Evolutionary conservation across 2,888 invertebrate species (phyloP).

Genomic region (Achlya flavicornis): DNA sequence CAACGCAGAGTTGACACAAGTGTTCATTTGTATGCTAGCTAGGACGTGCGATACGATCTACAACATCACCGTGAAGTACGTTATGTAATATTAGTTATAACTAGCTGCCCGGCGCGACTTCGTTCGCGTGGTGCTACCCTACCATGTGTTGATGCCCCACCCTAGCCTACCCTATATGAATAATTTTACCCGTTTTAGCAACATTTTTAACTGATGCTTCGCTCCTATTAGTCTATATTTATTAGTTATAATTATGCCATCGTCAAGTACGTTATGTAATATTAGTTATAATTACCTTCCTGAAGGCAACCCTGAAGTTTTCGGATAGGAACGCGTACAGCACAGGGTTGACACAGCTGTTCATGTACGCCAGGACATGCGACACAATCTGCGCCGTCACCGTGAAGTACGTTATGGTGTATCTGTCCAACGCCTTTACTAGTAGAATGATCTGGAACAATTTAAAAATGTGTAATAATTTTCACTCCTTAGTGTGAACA

Average conservation of each 20-base stretch:
- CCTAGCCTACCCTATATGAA: no score
- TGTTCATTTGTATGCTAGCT: no score
- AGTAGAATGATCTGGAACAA: constrained; percentile 90
- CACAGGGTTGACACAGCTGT: constrained; percentile 97
- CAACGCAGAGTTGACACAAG: no score
- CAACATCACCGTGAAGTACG: no score
- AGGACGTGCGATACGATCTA: no score
- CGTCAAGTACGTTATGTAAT: constrained; percentile 75
- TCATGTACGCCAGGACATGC: constrained; percentile 94
- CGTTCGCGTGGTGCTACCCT: no score
- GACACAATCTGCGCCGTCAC: constrained; percentile 91
- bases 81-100: not conserved
- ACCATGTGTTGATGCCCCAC: no score
- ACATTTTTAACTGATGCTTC: no score
- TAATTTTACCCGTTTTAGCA: no score
- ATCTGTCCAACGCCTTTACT: constrained; percentile 88
- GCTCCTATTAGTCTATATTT: no score
- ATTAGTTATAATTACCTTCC: constrained; percentile 61
- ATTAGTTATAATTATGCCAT: constrained; percentile 81
- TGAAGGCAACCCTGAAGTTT: constrained; percentile 96
- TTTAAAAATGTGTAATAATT: not conserved
- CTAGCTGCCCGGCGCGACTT: no score
- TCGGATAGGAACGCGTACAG: constrained; percentile 97
- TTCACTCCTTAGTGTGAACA: no score
- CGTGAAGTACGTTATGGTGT: constrained; percentile 87